Percentiles rank a stretch among this genome's conserved stretches.
Conservation (phyloP, 64 coral and sea anemone species). For the Cladopsammia gracilis region DNA sequence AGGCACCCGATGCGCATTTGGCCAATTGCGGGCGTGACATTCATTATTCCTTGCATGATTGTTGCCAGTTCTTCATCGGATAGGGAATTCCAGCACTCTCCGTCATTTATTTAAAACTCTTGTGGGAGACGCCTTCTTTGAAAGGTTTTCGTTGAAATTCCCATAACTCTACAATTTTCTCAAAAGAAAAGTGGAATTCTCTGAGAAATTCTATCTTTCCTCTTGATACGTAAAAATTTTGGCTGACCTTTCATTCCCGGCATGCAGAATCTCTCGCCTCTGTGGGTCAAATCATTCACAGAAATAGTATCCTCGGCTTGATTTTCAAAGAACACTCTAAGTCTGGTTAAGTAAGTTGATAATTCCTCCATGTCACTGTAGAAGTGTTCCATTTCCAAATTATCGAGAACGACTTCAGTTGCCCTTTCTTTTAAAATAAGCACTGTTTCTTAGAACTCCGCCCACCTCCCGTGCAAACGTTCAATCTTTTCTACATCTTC, state of each 20-base stretch:
- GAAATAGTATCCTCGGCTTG: not conserved
- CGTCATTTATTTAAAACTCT: conserved; percentile 53
- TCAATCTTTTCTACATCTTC: conserved; percentile 55
- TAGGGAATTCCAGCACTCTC: not conserved
- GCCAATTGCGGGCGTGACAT: conserved; percentile 34
- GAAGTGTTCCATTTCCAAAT: conserved; percentile 71
- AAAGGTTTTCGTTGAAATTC: conserved; percentile 15
- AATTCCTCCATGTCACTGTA: conserved; percentile 62
- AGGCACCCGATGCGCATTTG: conserved; percentile 40
- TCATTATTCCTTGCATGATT: conserved; percentile 71
- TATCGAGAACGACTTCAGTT: conserved; percentile 50
- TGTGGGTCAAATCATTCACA: conserved; percentile 8
- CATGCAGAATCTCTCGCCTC: not conserved
- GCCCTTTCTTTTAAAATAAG: conserved; percentile 51
- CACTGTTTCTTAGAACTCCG: conserved; percentile 64
- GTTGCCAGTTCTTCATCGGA: conserved; percentile 27
- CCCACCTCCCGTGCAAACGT: conserved; percentile 64
- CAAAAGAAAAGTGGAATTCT: not conserved
- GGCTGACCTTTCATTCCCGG: conserved; percentile 24
- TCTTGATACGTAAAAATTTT: conserved; percentile 8
- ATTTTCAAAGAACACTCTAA: conserved; percentile 65
- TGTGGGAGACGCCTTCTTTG: not conserved
- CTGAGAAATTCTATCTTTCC: conserved; percentile 21
- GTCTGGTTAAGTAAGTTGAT: conserved; percentile 35
- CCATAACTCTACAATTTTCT: conserved; percentile 8